Evolutionary conservation across 2,888 invertebrate genomes (phyloP).

Genomic region (Scaptomyza reducta): DNA sequence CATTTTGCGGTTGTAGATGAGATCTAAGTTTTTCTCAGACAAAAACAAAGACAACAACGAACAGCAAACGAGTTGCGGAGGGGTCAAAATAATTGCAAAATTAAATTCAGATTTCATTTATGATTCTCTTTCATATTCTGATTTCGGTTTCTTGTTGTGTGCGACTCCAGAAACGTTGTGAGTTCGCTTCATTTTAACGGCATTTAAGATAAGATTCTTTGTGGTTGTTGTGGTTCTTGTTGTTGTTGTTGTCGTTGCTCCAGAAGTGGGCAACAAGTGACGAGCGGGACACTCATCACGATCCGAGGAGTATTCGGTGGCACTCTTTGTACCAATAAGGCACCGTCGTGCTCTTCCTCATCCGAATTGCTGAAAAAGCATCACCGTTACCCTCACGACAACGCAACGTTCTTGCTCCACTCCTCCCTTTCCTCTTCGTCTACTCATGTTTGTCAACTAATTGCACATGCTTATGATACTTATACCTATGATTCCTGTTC

Average conservation of each 20-base stretch:
- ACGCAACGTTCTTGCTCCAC: conserved; percentile 33
- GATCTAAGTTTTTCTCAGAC: conserved; percentile 57
- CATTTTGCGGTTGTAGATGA: conserved; percentile 40
- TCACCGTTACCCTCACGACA: conserved; percentile 14
- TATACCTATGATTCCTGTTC: conserved; percentile 36
- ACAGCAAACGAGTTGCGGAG: conserved; percentile 24
- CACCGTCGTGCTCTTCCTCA: conserved; percentile 61
- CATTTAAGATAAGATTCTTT: conserved; percentile 32
- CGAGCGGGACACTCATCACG: conserved; percentile 67
- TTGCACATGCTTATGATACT: conserved; percentile 47
- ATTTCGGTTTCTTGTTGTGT: conserved; percentile 44
- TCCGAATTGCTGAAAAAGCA: conserved; percentile 31
- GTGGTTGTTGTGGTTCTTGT: background rate
- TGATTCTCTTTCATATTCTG: conserved; percentile 44
- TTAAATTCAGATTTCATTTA: conserved; percentile 64
- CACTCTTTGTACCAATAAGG: conserved; percentile 57
- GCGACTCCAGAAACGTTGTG: conserved; percentile 43
- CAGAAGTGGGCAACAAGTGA: conserved; percentile 47
- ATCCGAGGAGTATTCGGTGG: conserved; percentile 36
- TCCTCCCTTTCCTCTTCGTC: background rate
- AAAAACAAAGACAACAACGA: conserved; percentile 38
- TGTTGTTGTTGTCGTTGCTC: conserved; percentile 26
- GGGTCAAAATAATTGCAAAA: conserved; percentile 57
- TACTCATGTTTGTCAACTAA: conserved; percentile 53
- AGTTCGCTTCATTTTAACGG: conserved; percentile 60